phyloP scores from a whole-genome alignment of 1,140 invertebrate genomes.

The Asobara japonica region DNA sequence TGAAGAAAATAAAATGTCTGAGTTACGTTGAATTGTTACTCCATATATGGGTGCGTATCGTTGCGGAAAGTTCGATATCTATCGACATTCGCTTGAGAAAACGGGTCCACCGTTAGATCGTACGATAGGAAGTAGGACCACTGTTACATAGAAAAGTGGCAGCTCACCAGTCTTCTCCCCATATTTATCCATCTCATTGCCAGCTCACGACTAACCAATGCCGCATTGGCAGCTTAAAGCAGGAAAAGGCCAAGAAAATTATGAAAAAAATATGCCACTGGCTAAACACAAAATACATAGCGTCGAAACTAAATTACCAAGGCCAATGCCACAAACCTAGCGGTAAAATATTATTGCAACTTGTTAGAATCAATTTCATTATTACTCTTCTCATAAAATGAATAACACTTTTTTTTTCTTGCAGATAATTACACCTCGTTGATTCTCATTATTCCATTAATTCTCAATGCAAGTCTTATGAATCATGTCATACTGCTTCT shows the following conservation, averaged over 20 bases:
- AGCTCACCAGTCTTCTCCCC: constrained; percentile 4
- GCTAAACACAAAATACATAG: too few species aligned
- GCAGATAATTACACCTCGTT: not conserved
- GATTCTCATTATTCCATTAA: not conserved
- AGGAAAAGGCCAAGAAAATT: not conserved
- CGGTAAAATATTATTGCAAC: not conserved
- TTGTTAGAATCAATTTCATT: not conserved
- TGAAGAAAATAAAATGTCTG: constrained; percentile 41
- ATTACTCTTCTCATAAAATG: not conserved
- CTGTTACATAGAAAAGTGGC: constrained; percentile 9
- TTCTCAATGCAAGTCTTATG: not conserved
- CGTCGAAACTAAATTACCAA: not conserved
- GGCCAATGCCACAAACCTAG: not conserved
- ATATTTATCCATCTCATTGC: constrained; percentile 5
- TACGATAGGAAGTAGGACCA: constrained; percentile 18
- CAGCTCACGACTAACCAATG: not conserved
- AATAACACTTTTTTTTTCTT: not conserved
- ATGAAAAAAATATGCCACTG: too few species aligned
- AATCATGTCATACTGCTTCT: not conserved
- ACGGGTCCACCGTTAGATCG: constrained; percentile 17
- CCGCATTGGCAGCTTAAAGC: not conserved
- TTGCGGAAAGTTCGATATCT: constrained; percentile 11
- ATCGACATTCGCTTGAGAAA: constrained; percentile 1
- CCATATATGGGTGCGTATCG: not conserved
- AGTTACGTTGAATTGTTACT: constrained; percentile 33